Evolutionary conservation across 2,888 invertebrate species (phyloP).

Genomic region (Willowsia nigromaculata): DNA sequence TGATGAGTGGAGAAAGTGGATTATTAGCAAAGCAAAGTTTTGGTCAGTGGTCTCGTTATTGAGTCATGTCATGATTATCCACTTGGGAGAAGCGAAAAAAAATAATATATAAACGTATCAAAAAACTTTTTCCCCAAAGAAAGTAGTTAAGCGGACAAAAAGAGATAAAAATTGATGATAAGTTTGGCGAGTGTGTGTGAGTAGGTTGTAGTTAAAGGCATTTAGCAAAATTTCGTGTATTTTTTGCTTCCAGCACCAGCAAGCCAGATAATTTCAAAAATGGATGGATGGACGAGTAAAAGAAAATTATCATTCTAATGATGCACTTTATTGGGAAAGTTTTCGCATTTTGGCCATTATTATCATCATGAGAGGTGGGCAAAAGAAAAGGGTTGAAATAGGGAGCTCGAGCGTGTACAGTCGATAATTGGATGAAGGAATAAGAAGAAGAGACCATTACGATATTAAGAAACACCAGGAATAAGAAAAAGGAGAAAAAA

Average conservation of each 20-base stretch:
- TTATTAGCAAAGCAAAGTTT: too few species aligned
- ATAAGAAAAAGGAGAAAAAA: neutral
- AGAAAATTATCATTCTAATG: neutral
- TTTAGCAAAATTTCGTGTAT: too few species aligned
- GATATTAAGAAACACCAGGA: neutral
- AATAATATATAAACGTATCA: too few species aligned
- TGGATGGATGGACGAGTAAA: neutral
- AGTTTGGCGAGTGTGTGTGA: neutral
- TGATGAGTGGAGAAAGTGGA: too few species aligned
- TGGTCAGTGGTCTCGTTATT: too few species aligned
- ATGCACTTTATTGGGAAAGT: neutral
- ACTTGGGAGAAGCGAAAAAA: too few species aligned
- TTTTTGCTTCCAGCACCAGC: too few species aligned
- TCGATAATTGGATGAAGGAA: neutral
- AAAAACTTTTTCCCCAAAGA: too few species aligned
- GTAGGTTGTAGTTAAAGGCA: too few species aligned
- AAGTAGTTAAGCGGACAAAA: too few species aligned
- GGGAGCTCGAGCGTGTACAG: neutral
- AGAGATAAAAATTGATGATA: too few species aligned
- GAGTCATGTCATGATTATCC: too few species aligned
- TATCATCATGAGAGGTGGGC: neutral
- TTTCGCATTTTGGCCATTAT: neutral
- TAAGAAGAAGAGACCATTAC: neutral
- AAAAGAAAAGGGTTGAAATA: neutral
- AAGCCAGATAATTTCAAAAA: neutral